Evolutionary conservation across 1,140 invertebrate genomes (phyloP), one percentile per base, ranked within the genome.

Genomic region (Pseudomyrmex flavicornis): DNA sequence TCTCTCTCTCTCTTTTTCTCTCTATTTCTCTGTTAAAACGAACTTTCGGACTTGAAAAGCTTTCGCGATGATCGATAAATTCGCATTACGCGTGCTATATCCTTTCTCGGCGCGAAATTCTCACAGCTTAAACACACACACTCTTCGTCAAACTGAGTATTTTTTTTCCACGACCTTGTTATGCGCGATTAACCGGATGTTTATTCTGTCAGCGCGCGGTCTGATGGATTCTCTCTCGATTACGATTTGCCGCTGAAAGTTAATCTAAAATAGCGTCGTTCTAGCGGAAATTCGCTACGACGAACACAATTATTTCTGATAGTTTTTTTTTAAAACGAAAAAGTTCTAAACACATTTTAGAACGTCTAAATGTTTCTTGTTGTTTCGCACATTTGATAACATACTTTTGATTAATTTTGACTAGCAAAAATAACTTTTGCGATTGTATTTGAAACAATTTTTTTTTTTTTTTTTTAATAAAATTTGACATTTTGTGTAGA

Each of bases 101-200:
- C 52, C 61, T 12, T 17, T 5, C 70, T 46, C 56, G 44, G 46
- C 9, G 56, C 48, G 76, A 76, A 63, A 76, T 58, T 83, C 59
- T 8, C 20, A 17, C n/a, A 12, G 66, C 46, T 72, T 61, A 50
- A 80, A n/a, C 66, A 35, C 20, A 58, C 54, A 26, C 35, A 35
- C 35, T 0, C 15, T n/a, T 70, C 20, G 12, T 70, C 66, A 52
- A 17, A 50, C 76, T 61, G 66, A 59, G 59, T 35, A 35, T 35
- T 80, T 80, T 80, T 80, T 77, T 80, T 46, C 44, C 66, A 61
- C 54, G 66, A 80, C 72, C 72, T 70, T 72, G 66, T 80, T 80
- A 80, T 80, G 66, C 76, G 54, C 54, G 76, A 80, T 80, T 80
- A 80, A 80, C 54, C n/a, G 76, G 44, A 72, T 80, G 76, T 80